Evolutionary conservation across 2,797 vertebrate genomes (phyloP), one percentile per base, ranked within the genome.

Genomic region (Rhyacichthys aspro): DNA sequence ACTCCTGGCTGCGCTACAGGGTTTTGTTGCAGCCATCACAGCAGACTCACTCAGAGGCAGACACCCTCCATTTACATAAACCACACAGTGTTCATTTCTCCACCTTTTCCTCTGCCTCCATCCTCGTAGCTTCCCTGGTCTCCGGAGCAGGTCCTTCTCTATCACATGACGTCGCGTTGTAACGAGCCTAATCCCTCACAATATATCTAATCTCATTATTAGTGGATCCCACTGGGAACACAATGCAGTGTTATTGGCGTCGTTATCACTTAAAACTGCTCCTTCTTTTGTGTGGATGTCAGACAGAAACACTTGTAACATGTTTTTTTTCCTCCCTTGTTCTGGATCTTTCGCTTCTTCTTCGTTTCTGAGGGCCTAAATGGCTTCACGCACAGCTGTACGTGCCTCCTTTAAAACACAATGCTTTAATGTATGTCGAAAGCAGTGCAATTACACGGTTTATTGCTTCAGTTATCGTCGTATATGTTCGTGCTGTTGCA

Each of bases 301-400:
- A 28, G 23, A 28, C 23, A 43, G 55, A 56, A 56, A 46, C 47
- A 55, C 50, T 17, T 72, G 16, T 45, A 36, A 11, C 50, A 7
- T 58, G 61, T 36, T 58, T 42, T 37, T 32, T 28, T 10, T 28
- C 14, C 36, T 55, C 55, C 58, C 19, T 47, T 67, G 59, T 90
- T 87, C 85, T 88, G 72, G 81, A 86, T 84, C 78, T 60, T 86
- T 90, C 87, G 50, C 58, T 42, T 58, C 53, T 70, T 65, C 70
- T 65, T 63, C 49, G 19, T 52, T 58, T 48, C 42, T 53, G 15
- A 16, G 33, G 73, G 62, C 79, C 75, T 67, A 8, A 45, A 61
- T 37, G 61, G 45, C 39, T 64, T 64, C 57, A 38, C 41, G 36
- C 60, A 52, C 16, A 6, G 18, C 19, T 57, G 34, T 43, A 5